Conservation (phyloP, 2,113 vertebrate genomes). For the Muntiacus reevesi region DNA sequence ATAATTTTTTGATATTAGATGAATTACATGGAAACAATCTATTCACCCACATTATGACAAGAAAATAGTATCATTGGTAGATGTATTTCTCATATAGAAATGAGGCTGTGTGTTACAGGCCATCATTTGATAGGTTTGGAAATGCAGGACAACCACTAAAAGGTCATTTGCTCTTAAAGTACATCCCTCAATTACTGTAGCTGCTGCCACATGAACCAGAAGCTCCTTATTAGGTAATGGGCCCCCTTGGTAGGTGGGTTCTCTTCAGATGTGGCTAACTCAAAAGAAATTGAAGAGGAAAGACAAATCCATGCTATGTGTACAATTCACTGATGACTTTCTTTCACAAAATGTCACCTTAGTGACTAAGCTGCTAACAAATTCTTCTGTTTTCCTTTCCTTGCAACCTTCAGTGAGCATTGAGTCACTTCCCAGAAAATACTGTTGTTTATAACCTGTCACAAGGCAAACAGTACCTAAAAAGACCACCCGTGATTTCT, state of each 20-base stretch:
- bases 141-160: constrained; percentile 26
- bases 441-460: constrained; percentile 29
- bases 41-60: not conserved
- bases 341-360: constrained; percentile 37
- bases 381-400: constrained; percentile 44
- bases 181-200: not conserved
- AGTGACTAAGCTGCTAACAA: constrained; percentile 45
- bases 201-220: not conserved
- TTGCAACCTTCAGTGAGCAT: not conserved
- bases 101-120: not conserved
- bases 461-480: not conserved
- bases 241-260: constrained; percentile 18
- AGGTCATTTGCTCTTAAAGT: constrained; percentile 35
- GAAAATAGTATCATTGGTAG: not conserved
- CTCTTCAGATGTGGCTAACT: constrained; percentile 3
- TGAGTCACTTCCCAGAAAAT: not conserved
- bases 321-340: constrained; percentile 32
- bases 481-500: constrained; percentile 27
- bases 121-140: not conserved
- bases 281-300: not conserved
- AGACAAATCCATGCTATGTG: not conserved
- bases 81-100: not conserved
- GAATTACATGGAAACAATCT: not conserved
- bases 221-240: not conserved
- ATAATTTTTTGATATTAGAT: constrained; percentile 3